Conservation (phyloP, 2,797 vertebrate genomes). For the Stomatorhinus walkeri region DNA sequence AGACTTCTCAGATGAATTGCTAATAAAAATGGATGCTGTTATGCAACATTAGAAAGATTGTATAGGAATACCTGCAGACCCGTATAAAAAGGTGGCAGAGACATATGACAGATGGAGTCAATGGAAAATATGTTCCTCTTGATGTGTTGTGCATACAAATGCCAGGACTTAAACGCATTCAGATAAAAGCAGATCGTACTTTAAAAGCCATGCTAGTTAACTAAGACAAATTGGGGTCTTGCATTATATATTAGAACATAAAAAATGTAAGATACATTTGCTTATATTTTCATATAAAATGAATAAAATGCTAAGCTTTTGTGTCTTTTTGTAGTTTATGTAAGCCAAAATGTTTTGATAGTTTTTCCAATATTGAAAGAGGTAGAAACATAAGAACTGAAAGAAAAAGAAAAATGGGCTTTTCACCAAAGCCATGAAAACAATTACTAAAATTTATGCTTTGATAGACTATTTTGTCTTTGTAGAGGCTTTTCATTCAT, state of each 20-base stretch:
- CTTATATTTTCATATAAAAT: conserved; percentile 99
- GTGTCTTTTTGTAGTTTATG: conserved; percentile 99
- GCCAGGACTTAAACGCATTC: conserved; percentile 57
- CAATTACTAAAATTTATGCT: conserved; percentile 79
- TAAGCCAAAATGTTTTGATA: conserved; percentile 99
- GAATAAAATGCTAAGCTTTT: conserved; percentile 99
- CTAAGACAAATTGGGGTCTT: conserved; percentile 81
- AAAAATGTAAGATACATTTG: conserved; percentile 98
- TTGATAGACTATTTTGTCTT: conserved; percentile 98
- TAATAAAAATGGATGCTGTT: conserved; percentile 87
- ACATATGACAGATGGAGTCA: conserved; percentile 35
- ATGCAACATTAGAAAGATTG: conserved; percentile 96
- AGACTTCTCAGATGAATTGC: conserved; percentile 82
- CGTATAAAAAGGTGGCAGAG: conserved; percentile 58
- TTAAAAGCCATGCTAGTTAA: conserved; percentile 75
- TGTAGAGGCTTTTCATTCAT: conserved; percentile 98
- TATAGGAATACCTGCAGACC: conserved; percentile 85
- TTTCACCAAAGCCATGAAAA: conserved; percentile 87
- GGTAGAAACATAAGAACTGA: conserved; percentile 66
- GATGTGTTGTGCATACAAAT: conserved; percentile 65
- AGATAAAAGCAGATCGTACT: conserved; percentile 73
- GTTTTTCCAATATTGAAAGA: conserved; percentile 90
- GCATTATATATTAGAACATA: conserved; percentile 87
- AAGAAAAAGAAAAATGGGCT: conserved; percentile 54
- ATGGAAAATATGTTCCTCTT: conserved; percentile 46